Evolutionary conservation across 1,140 invertebrate genomes (phyloP).

Genomic region (Heliothis subflexa): DNA sequence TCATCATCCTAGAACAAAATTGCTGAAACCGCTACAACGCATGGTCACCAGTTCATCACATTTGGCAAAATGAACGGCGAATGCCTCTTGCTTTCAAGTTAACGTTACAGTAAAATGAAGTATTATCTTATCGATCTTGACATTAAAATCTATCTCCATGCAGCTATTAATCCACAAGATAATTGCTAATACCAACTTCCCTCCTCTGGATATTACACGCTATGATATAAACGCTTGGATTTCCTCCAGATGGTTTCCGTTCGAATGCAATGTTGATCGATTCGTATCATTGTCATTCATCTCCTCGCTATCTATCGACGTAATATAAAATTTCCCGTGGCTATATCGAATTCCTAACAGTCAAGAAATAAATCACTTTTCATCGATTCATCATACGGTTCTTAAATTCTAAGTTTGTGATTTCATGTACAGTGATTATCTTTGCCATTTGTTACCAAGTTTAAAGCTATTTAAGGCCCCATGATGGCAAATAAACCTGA

Average conservation of each 20-base stretch:
- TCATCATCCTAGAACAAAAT: too few species aligned
- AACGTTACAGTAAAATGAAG: background rate
- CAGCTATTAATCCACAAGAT: background rate
- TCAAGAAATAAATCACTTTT: too few species aligned
- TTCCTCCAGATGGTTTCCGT: background rate
- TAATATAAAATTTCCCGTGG: background rate
- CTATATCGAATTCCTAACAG: background rate
- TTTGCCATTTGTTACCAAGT: background rate
- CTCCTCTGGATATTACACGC: background rate
- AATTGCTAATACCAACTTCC: slow-evolving; percentile 3
- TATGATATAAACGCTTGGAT: slow-evolving; percentile 10
- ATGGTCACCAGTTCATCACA: background rate
- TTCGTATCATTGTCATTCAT: slow-evolving; percentile 30
- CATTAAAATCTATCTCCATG: background rate
- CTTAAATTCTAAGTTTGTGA: background rate
- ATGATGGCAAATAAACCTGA: background rate
- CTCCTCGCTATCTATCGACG: background rate
- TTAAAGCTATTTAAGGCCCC: slow-evolving; percentile 5
- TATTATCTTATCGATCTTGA: slow-evolving; percentile 8
- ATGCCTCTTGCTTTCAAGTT: background rate
- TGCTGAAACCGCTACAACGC: background rate
- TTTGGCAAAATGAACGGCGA: background rate
- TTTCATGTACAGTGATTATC: background rate
- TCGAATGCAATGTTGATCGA: slow-evolving; percentile 17
- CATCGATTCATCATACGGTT: background rate